Evolutionary conservation across 2,113 vertebrate species (phyloP).

Genomic region (Brienomyrus longianalis): DNA sequence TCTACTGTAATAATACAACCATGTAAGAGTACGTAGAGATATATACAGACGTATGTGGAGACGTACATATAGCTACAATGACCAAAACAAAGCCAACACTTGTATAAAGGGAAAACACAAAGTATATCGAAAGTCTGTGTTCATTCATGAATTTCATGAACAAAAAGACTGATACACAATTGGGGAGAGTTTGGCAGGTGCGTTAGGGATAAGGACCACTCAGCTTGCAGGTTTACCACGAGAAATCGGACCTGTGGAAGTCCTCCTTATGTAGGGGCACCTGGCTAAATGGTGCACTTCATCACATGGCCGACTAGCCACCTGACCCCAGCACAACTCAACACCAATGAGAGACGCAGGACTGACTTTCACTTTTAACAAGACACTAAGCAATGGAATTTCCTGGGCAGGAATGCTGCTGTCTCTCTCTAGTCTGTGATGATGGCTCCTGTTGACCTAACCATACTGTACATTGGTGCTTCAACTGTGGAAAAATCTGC

Average conservation of each 20-base stretch:
- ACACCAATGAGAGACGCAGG: not conserved
- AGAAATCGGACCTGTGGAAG: not conserved
- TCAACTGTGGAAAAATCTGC: not conserved
- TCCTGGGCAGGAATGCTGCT: not conserved
- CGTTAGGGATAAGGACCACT: not conserved
- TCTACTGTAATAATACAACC: not conserved
- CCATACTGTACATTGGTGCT: not conserved
- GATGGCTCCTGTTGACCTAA: not conserved
- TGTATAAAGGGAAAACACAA: not conserved
- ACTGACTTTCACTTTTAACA: not conserved
- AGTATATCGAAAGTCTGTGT: not conserved
- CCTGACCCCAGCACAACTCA: not conserved
- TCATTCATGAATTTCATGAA: not conserved
- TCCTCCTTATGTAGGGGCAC: not conserved
- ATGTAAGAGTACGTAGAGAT: not conserved
- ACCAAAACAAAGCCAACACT: not conserved
- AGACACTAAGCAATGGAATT: not conserved
- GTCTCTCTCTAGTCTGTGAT: not conserved
- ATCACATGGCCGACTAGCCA: not conserved
- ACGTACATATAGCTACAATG: not conserved
- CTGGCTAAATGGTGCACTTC: not conserved
- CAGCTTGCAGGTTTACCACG: not conserved
- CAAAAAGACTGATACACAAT: not conserved
- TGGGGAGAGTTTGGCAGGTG: not conserved
- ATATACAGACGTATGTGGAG: not conserved